phyloP scores from a whole-genome alignment of 2,113 vertebrate species.

The Oophaga pumilio region DNA sequence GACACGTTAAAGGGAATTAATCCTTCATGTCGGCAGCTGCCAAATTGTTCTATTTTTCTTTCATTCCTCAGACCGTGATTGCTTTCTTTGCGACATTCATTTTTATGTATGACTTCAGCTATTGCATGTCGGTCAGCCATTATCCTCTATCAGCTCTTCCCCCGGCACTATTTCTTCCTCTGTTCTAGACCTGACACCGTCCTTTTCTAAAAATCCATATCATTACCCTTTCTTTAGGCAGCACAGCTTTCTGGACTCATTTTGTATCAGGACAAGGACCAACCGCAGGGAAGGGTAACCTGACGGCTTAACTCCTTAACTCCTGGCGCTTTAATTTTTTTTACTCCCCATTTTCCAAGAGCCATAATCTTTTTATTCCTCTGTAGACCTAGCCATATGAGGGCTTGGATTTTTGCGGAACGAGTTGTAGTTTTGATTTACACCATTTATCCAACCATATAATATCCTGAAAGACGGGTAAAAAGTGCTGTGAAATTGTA shows the following conservation, averaged over 20 bases:
- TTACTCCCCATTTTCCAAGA: too few relatives aligned
- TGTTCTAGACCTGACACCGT: background rate
- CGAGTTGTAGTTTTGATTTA: too few relatives aligned
- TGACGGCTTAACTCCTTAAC: background rate
- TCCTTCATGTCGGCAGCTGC: background rate
- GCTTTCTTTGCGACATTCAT: background rate
- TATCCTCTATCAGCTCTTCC: conserved; percentile 8
- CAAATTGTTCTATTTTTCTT: conserved; percentile 17
- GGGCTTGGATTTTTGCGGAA: too few relatives aligned
- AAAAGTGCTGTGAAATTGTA: too few relatives aligned
- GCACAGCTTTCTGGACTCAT: background rate
- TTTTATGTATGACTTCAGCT: conserved; percentile 4
- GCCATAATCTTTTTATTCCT: too few relatives aligned
- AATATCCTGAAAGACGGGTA: too few relatives aligned
- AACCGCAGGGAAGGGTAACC: background rate
- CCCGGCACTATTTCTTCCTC: background rate
- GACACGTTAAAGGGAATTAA: conserved; percentile 4
- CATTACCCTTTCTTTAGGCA: background rate
- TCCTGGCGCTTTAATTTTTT: too few relatives aligned
- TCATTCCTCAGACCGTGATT: background rate
- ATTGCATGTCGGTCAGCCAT: background rate
- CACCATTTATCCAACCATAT: too few relatives aligned
- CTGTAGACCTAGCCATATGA: too few relatives aligned
- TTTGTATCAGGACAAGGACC: background rate
- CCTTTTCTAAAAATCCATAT: background rate